Conservation (phyloP, 2,888 invertebrate species). For the Perithous albicinctus region DNA sequence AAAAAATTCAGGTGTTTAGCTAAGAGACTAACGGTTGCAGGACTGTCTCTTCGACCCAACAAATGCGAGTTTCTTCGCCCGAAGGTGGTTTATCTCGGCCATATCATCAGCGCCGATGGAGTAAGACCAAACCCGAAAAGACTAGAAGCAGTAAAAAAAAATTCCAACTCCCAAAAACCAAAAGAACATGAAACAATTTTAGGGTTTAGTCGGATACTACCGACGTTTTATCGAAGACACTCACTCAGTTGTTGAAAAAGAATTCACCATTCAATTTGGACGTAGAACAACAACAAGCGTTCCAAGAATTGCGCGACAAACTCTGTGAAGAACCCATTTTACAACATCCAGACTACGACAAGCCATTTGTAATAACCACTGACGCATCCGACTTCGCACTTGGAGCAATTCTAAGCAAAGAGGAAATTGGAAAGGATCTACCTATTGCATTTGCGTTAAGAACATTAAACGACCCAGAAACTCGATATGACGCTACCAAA, state of each 20-base stretch:
- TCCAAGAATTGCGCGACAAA: constrained; percentile 49
- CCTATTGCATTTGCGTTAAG: no score
- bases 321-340: no score
- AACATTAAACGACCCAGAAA: no score
- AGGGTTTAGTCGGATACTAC: constrained; percentile 72
- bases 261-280: constrained; percentile 59
- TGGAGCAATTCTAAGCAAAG: no score
- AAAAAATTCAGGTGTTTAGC: constrained; percentile 6
- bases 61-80: constrained; percentile 66
- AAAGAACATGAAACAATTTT: constrained; percentile 4
- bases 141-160: constrained; percentile 57
- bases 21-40: neutral
- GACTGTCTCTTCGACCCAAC: constrained; percentile 33
- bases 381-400: no score
- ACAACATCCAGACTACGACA: no score
- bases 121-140: constrained; percentile 71
- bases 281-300: constrained; percentile 55
- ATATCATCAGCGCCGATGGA: constrained; percentile 69
- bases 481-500: no score
- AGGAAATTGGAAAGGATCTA: no score
- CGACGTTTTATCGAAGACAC: constrained; percentile 70
- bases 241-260: constrained; percentile 69
- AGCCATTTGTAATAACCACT: no score
- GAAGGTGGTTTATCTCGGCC: constrained; percentile 72
- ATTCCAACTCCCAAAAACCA: constrained; percentile 50